Evolutionary conservation across 2,888 invertebrate genomes (phyloP).

Genomic region (Lumbricus terrestris): DNA sequence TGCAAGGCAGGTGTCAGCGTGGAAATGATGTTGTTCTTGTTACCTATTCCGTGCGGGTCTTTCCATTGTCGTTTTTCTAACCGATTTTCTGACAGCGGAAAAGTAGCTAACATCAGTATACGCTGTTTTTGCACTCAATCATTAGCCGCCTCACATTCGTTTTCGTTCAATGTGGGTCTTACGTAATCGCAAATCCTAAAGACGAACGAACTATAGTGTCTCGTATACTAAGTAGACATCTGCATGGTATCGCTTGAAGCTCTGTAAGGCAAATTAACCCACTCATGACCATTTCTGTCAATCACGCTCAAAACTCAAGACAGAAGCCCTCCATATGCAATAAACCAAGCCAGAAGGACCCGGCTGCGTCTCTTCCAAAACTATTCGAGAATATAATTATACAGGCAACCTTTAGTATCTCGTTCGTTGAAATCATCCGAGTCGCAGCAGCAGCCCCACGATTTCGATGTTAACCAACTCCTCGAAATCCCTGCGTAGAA

Average conservation of each 20-base stretch:
- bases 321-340: no score
- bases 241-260: background rate
- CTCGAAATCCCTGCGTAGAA: background rate
- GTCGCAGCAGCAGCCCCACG: background rate
- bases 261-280: background rate
- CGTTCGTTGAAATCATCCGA: background rate
- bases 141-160: background rate
- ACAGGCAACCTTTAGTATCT: no score
- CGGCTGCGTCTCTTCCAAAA: no score
- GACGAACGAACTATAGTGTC: background rate
- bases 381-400: no score
- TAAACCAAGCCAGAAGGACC: no score
- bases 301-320: background rate
- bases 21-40: background rate
- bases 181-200: background rate
- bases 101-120: background rate
- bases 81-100: background rate
- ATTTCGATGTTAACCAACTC: background rate
- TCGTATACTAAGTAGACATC: background rate
- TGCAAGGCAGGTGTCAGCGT: background rate
- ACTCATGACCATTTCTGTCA: background rate
- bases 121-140: background rate
- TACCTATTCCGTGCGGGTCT: background rate
- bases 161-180: background rate
- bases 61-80: no score